Conservation (phyloP, 2,797 vertebrate species). For the Xenopus petersii region DNA sequence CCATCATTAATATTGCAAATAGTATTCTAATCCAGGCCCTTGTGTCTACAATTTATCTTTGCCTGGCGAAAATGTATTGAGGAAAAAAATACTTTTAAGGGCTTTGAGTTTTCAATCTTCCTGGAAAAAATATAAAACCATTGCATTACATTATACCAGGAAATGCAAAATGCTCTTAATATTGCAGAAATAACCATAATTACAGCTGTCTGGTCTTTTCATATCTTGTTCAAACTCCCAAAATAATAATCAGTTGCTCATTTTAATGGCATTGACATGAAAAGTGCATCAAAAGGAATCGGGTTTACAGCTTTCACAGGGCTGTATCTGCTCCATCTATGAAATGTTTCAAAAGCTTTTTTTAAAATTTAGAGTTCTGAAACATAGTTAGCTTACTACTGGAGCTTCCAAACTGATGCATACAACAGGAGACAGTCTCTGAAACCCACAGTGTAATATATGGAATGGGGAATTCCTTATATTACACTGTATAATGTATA, state of each 20-base stretch:
- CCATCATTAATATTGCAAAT: slow-evolving; percentile 43
- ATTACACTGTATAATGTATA: too few relatives aligned
- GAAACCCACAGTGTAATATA: too few relatives aligned
- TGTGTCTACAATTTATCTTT: slow-evolving; percentile 37
- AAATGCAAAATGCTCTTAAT: slow-evolving; percentile 27
- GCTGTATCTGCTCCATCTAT: background rate
- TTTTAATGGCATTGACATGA: background rate
- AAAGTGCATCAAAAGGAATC: background rate
- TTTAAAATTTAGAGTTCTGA: too few relatives aligned
- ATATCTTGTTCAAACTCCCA: background rate
- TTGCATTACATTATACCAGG: slow-evolving; percentile 19
- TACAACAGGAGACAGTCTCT: too few relatives aligned
- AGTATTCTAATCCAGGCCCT: slow-evolving; percentile 37
- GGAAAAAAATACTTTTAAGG: slow-evolving; percentile 25
- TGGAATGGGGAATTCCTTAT: too few relatives aligned
- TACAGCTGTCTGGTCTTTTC: slow-evolving; percentile 20
- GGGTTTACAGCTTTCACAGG: background rate
- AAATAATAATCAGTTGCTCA: slow-evolving; percentile 12
- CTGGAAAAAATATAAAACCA: slow-evolving; percentile 36
- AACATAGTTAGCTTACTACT: too few relatives aligned
- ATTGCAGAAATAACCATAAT: slow-evolving; percentile 21
- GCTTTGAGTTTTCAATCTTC: slow-evolving; percentile 16
- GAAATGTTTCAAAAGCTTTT: too few relatives aligned
- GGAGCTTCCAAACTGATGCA: too few relatives aligned
- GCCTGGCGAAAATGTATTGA: slow-evolving; percentile 25